Base-by-base conservation (phyloP, 2,113 vertebrate genomes). In the Pitta sordida region DNA sequence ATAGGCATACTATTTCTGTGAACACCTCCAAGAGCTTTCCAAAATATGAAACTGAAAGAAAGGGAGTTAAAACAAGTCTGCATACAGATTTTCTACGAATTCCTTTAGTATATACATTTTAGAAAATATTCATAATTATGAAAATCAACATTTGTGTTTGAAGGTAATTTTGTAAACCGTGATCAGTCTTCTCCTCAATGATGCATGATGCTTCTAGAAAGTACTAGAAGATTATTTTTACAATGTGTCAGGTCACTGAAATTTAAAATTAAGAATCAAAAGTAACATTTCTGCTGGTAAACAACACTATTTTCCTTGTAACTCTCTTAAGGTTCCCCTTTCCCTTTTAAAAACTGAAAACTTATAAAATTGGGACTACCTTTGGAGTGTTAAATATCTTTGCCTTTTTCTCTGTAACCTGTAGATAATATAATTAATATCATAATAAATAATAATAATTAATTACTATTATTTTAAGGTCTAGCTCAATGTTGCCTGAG, bases 331-430 rank as follows among this genome's bases (percentile, higher is more conserved):
- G 55, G 4, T 4, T 88, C 21, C 5, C 1, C 9, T 74, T 63
- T 78, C 14, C 13, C n/a, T n/a, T n/a, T n/a, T n/a, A n/a, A n/a
- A n/a, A 92, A 97, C 96, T 94, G 90, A 87, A 94, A 84, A 23
- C 29, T 96, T 94, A 90, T 39, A 94, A 95, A 92, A 93, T 34
- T 84, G 12, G 36, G 13, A 46, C 43, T 94, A 94, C n/a, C 36
- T 95, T 93, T 89, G 59, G 49, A 94, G 91, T 90, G 30, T 21
- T 94, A 89, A 96, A 74, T 22, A 53, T 84, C 89, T 91, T 94
- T 95, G 5, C 12, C 6, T 56, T 86, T 82, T 58, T 53, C 9
- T 67, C 24, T 64, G 11, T 56, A 83, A 80, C 20, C 18, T 44
- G 14, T 62, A 55, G 14, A n/a, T 52, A 6, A 58, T 37, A 37